Evolutionary conservation across 2,797 vertebrate species (phyloP).

Genomic region (Chelon labrosus): DNA sequence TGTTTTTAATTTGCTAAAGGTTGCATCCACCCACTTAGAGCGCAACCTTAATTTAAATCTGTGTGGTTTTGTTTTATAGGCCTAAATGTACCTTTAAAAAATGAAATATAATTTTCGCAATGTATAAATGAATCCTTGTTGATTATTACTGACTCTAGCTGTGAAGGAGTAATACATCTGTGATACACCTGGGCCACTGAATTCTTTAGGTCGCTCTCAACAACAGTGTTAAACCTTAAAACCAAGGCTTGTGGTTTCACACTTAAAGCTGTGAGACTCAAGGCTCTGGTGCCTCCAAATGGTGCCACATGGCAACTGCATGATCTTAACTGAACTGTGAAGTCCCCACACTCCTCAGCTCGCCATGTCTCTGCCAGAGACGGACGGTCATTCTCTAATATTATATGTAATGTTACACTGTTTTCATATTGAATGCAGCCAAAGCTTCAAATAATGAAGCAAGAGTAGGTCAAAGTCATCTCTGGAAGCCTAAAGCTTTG

Average conservation of each 20-base stretch:
- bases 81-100: background rate
- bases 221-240: background rate
- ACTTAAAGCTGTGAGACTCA: background rate
- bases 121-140: background rate
- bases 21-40: no score
- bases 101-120: no score
- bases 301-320: slow-evolving; percentile 29
- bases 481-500: no score
- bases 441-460: no score
- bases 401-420: no score
- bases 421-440: no score
- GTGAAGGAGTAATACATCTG: background rate
- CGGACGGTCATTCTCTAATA: no score
- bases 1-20: no score
- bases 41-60: no score
- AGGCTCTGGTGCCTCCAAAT: slow-evolving; percentile 56
- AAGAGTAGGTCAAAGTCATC: no score
- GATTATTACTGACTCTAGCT: background rate
- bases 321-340: no score
- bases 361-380: background rate
- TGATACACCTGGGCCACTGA: background rate
- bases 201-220: background rate
- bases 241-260: background rate
- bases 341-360: background rate
- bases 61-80: no score